These are phyloP conservation scores for Gadopsis marmoratus DNA, from an alignment of 2,797 vertebrate genomes.

Conservation along the genomic window DNA sequence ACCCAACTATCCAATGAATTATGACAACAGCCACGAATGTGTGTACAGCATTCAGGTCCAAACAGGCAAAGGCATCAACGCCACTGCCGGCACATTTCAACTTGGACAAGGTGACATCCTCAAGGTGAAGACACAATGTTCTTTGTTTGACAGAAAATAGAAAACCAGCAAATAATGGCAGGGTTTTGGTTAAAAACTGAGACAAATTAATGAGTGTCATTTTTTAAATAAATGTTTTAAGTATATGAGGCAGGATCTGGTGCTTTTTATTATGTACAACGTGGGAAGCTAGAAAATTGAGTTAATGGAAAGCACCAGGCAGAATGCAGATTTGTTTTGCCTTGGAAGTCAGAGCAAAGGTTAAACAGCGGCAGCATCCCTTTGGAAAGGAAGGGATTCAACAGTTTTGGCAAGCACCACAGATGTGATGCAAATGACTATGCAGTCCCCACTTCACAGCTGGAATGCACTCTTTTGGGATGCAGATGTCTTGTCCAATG, in stretches of 20 bases:
- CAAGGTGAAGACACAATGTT: slow-evolving; percentile 87
- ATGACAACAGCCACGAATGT: slow-evolving; percentile 97
- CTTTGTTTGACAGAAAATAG: slow-evolving; percentile 24
- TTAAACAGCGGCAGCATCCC: slow-evolving; percentile 28
- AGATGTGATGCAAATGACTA: slow-evolving; percentile 61
- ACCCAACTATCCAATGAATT: slow-evolving; percentile 95
- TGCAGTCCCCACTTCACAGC: slow-evolving; percentile 49
- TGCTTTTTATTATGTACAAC: slow-evolving; percentile 23
- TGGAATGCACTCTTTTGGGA: slow-evolving; percentile 53
- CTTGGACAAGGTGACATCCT: slow-evolving; percentile 95
- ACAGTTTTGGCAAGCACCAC: slow-evolving; percentile 44
- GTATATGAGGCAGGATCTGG: background rate
- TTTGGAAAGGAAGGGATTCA: slow-evolving; percentile 40
- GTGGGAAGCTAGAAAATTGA: background rate
- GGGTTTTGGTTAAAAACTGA: background rate
- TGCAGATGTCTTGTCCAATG: slow-evolving; percentile 64
- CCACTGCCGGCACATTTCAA: slow-evolving; percentile 93
- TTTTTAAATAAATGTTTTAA: slow-evolving; percentile 11
- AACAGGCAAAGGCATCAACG: slow-evolving; percentile 96
- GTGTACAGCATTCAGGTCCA: slow-evolving; percentile 98
- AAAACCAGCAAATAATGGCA: slow-evolving; percentile 13
- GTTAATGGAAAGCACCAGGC: slow-evolving; percentile 14
- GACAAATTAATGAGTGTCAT: slow-evolving; percentile 11
- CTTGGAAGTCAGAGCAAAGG: slow-evolving; percentile 40
- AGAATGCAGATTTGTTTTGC: slow-evolving; percentile 37